Base-by-base conservation (phyloP, 1,140 invertebrate species). In the Conopomorpha cramerella region DNA sequence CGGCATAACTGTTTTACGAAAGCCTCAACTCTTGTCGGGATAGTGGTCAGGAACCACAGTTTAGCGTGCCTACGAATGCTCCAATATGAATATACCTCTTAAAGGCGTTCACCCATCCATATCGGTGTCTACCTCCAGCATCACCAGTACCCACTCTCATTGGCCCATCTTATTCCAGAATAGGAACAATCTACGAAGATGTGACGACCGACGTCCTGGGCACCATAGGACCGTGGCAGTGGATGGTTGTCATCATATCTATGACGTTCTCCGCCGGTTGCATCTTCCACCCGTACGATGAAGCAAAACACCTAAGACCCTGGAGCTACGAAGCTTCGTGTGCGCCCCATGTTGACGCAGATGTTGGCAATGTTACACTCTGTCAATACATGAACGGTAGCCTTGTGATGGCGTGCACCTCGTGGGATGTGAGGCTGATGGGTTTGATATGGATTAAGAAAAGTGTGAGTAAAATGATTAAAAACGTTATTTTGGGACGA, bases 141-240 rank as follows among this genome's bases (percentile, higher is more conserved):
- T n/a, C n/a, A n/a, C n/a, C n/a, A n/a, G n/a, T n/a, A n/a, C n/a
- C n/a, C n/a, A n/a, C n/a, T n/a, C n/a, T n/a, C n/a, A n/a, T n/a
- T n/a, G n/a, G n/a, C n/a, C n/a, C n/a, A n/a, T n/a, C n/a, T n/a
- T n/a, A 16, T 35, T 35, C 16, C 26, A 73, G 68, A 41, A 67
- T 71, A 27, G 68, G 68, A 16, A 67, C 66, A 0, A 49, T 73
- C 16, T 49, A 65, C 32, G 66, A 73, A 54, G 70, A 74, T 43
- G 58, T 71, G 7, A 70, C 66, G 6, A 61, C 59, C 1, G 63
- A 74, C 31, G 57, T 71, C 8, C 33, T 71, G 16, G 70, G 66
- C n/a, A 46, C 51, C 2, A 67, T 70, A 18, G 66, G 70, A 2
- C 31, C 42, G 8, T 74, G 65, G 66, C 66, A 74, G 42, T 70